A percentile compares a stretch with the other conserved stretches of the same genome.
phyloP scores from a whole-genome alignment of 2,113 vertebrate species.

The Scytalopus superciliaris region DNA sequence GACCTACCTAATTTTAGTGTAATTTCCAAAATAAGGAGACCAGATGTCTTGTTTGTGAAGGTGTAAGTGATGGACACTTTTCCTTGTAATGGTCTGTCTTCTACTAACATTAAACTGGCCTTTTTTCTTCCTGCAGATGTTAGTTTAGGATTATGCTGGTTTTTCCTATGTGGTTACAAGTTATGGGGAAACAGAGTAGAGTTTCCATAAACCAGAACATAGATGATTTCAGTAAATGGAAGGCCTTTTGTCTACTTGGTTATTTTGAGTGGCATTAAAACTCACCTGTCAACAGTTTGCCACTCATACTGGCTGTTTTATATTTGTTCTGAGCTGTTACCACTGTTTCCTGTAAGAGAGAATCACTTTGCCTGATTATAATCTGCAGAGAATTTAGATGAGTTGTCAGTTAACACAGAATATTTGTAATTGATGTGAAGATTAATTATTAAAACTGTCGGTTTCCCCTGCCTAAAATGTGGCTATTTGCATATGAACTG shows the following conservation, averaged over 20 bases:
- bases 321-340: background rate
- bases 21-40: constrained; percentile 40
- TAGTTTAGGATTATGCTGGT: background rate
- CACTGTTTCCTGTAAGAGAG: background rate
- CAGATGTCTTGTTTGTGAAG: background rate
- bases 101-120: background rate
- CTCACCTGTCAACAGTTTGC: background rate
- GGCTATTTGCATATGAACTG: background rate
- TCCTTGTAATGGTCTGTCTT: background rate
- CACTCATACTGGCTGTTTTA: background rate
- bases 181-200: background rate
- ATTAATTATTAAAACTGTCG: background rate
- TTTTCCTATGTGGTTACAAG: background rate
- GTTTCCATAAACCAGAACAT: background rate
- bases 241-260: background rate
- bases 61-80: background rate
- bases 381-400: background rate
- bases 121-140: background rate
- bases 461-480: background rate
- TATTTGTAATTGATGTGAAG: background rate
- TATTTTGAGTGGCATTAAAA: constrained; percentile 7
- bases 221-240: background rate
- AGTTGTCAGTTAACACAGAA: background rate
- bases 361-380: background rate
- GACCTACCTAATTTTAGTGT: constrained; percentile 17